Conservation (phyloP, 2,888 invertebrate species). For the Acrocyrtus sp. region DNA sequence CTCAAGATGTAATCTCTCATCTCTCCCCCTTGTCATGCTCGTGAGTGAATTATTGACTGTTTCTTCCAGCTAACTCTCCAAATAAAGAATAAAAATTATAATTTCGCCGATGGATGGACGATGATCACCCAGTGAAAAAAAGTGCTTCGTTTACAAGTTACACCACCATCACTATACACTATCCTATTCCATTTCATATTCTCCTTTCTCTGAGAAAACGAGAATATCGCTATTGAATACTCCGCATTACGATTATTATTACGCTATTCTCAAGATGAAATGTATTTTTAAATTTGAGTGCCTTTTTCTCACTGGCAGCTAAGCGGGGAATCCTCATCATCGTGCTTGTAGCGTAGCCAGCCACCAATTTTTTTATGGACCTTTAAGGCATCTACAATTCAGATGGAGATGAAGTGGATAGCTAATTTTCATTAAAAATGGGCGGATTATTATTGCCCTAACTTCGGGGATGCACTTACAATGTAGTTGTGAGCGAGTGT, state of each 20-base stretch:
- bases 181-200: no score
- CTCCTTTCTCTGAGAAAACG: no score
- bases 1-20: slow-evolving; percentile 61
- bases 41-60: slow-evolving; percentile 56
- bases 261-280: not conserved
- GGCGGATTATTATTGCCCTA: slow-evolving; percentile 34
- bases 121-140: slow-evolving; percentile 33
- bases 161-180: no score
- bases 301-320: slow-evolving; percentile 31
- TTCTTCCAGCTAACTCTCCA: slow-evolving; percentile 47
- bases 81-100: slow-evolving; percentile 43
- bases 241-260: no score
- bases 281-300: slow-evolving; percentile 31
- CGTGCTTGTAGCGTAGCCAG: no score
- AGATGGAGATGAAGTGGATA: slow-evolving; percentile 46
- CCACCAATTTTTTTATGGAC: slow-evolving; percentile 44
- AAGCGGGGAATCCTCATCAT: slow-evolving; percentile 30
- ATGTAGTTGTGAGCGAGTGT: no score
- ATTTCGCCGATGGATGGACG: slow-evolving; percentile 38
- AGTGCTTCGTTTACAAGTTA: no score
- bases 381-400: slow-evolving; percentile 46
- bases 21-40: slow-evolving; percentile 52
- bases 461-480: no score
- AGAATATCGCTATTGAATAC: no score
- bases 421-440: slow-evolving; percentile 52